Evolutionary conservation across 2,888 invertebrate genomes (phyloP), one percentile per base, ranked within the genome.

Genomic region (Parochlus steinenii): DNA sequence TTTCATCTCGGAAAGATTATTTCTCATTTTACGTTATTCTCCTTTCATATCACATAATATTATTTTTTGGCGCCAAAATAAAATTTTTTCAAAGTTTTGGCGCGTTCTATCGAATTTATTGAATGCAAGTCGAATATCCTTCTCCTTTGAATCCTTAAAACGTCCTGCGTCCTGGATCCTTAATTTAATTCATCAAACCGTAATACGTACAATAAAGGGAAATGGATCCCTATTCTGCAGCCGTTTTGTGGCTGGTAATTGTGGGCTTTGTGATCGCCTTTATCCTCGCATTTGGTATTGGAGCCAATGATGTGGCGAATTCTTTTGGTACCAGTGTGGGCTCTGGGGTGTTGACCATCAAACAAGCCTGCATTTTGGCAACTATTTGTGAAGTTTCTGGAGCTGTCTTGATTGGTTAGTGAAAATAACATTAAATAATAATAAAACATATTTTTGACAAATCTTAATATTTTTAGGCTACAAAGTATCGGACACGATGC

Each of bases 271-370:
- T 87, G 47, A 79, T 92, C 44, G 86, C 92, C 37, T 92, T 93
- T 58, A 58, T 86, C 41, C 61, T 93, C 56, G 90, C 92, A 27
- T 90, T 92, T 60, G 92, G 90, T 31, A 89, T 93, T 47, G 92
- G 93, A 25, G 92, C 92, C 41, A 92, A 92, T 54, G 92, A 92
- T 61, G 90, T 92, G 38, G 92, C 92, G 44, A 93, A 93, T 55
- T 86, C 87, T n/a, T 93, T 93, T 55, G 92, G 92, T n/a, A 93
- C 93, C 32, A 85, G 85, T 36, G 92, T 93, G 24, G 93, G 93
- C n/a, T 80, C 89, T 40, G 83, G 85, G 55, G 90, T 92, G 31
- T 67, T 93, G 43, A 83, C 86, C 14, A 71, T 93, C 36, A 67
- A 73, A 44, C 81, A 83, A 54, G 92, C 92, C 24, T 93, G 90